Percentiles rank a stretch among this genome's conserved stretches.
These are phyloP conservation scores for Callipepla squamata DNA, from an alignment of 2,113 vertebrate genomes.

Conservation along the genomic window DNA sequence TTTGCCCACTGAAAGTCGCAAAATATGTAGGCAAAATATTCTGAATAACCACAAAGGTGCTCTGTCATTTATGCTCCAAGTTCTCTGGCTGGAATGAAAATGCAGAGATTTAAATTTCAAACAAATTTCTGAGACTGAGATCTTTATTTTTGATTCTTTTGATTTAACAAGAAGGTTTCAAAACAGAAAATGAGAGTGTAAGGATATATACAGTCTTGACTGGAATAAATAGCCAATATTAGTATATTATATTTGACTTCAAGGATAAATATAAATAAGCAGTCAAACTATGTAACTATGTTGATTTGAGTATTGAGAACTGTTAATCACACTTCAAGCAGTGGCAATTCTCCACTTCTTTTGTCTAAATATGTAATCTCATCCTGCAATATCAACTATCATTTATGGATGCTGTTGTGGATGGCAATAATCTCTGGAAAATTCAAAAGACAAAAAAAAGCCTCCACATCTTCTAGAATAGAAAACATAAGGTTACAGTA, in stretches of 20 bases:
- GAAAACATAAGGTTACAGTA: neutral
- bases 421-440: neutral
- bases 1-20: neutral
- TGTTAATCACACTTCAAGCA: conserved; percentile 42
- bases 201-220: neutral
- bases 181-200: neutral
- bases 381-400: neutral
- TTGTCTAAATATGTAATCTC: conserved; percentile 23
- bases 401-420: neutral
- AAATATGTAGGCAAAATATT: neutral
- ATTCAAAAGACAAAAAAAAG: neutral
- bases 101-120: conserved; percentile 29
- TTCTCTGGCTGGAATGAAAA: neutral
- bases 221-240: neutral
- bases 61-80: neutral
- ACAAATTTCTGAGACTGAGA: neutral
- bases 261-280: neutral
- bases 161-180: conserved; percentile 8
- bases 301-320: conserved; percentile 5
- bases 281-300: conserved; percentile 1
- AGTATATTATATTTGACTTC: too few species aligned
- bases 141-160: neutral
- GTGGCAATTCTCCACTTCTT: neutral
- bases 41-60: neutral
- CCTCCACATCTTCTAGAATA: neutral